Percentiles rank a stretch among this genome's conserved stretches.
Evolutionary conservation across 2,113 vertebrate species (phyloP).

Genomic region (Camelus dromedarius): DNA sequence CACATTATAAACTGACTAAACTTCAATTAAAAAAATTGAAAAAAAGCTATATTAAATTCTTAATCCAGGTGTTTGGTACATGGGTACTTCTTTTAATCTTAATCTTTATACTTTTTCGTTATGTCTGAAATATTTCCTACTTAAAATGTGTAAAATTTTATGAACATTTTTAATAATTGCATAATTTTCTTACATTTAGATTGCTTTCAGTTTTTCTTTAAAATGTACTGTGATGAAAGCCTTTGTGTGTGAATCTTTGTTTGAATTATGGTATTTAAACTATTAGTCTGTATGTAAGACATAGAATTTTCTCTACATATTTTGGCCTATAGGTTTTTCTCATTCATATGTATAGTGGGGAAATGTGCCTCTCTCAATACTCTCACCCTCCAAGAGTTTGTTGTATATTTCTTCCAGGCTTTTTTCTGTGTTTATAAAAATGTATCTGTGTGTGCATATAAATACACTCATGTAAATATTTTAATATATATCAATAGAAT

Average conservation of each 20-base stretch:
- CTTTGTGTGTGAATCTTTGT: not conserved
- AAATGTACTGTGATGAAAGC: constrained; percentile 7
- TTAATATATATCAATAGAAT: not conserved
- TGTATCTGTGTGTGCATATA: not conserved
- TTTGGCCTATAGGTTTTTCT: constrained; percentile 1
- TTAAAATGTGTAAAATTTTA: not conserved
- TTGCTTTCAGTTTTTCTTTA: constrained; percentile 56
- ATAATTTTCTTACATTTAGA: constrained; percentile 37
- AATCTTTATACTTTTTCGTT: constrained; percentile 23
- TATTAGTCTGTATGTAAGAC: not conserved
- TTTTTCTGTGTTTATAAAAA: constrained; percentile 39
- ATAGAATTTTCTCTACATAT: not conserved
- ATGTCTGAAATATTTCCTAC: constrained; percentile 43
- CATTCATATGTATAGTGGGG: not conserved
- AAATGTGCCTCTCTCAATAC: not conserved
- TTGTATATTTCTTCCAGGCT: not conserved
- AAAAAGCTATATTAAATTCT: not conserved
- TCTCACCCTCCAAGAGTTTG: not conserved
- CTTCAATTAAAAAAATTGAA: no score
- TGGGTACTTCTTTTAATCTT: not conserved
- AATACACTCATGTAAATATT: not conserved
- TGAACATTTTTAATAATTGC: constrained; percentile 12
- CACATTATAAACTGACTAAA: no score
- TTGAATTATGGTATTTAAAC: not conserved
- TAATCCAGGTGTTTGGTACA: not conserved